phyloP scores from a whole-genome alignment of 2,888 invertebrate genomes.

The Lissonota sp. region DNA sequence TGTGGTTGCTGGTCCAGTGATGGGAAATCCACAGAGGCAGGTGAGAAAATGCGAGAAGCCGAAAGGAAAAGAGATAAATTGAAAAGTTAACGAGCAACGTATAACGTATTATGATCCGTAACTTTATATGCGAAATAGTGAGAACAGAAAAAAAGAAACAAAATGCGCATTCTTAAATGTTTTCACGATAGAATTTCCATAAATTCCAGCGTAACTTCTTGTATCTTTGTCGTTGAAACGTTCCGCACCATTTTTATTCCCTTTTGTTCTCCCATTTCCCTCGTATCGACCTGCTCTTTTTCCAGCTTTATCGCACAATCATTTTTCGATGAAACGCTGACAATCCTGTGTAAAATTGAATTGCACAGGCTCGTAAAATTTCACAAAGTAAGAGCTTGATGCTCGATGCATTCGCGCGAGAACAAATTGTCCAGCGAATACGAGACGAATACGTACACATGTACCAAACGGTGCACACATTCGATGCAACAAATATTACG shows the following conservation, averaged over 20 bases:
- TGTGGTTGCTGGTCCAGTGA: slow-evolving; percentile 18
- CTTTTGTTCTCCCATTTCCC: background rate
- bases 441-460: background rate
- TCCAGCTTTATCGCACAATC: background rate
- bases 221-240: background rate
- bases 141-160: slow-evolving; percentile 6
- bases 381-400: slow-evolving; percentile 23
- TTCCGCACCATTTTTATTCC: background rate
- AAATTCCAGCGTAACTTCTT: slow-evolving; percentile 9
- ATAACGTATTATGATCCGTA: slow-evolving; percentile 21
- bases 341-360: slow-evolving; percentile 23
- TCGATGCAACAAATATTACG: no score
- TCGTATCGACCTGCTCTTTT: background rate
- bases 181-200: slow-evolving; percentile 19
- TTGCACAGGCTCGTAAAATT: slow-evolving; percentile 20
- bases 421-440: slow-evolving; percentile 45
- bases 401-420: slow-evolving; percentile 5
- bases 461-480: background rate
- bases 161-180: background rate
- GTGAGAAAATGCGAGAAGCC: slow-evolving; percentile 2
- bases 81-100: slow-evolving; percentile 48
- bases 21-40: slow-evolving; percentile 4
- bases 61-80: slow-evolving; percentile 5
- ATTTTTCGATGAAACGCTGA: background rate
- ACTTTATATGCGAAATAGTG: slow-evolving; percentile 13